Conservation (phyloP, 2,113 vertebrate genomes). For the Melanocharis versteri region DNA sequence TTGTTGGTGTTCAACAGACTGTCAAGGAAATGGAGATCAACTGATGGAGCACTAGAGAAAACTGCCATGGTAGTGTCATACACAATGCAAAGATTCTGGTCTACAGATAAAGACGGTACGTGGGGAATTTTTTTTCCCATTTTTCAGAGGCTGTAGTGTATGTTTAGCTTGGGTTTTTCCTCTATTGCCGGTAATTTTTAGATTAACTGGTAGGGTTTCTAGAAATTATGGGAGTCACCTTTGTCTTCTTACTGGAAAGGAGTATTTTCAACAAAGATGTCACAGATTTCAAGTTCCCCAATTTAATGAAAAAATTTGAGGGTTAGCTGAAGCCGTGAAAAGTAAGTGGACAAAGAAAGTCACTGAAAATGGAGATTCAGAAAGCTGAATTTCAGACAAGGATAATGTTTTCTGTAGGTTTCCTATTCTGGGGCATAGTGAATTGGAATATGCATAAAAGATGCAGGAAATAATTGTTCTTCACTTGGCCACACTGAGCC, state of each 20-base stretch:
- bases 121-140: fast-evolving
- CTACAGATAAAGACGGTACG: not conserved
- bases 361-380: not conserved
- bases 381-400: not conserved
- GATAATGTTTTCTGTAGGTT: not conserved
- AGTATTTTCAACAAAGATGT: not conserved
- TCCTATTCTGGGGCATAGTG: not conserved
- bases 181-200: not conserved
- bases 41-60: not conserved
- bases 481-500: not conserved
- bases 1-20: not conserved
- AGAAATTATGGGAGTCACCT: not conserved
- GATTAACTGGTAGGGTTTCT: not conserved
- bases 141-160: not conserved
- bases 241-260: not conserved
- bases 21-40: not conserved
- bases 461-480: not conserved
- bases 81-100: not conserved
- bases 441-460: not conserved
- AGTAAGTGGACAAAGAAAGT: not conserved
- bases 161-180: not conserved
- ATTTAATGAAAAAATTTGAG: not conserved
- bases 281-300: not conserved
- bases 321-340: not conserved
- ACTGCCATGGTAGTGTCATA: not conserved